Evolutionary conservation across 2,888 invertebrate species (phyloP), one percentile per base, ranked within the genome.

Genomic region (Lacanobia oleracea): DNA sequence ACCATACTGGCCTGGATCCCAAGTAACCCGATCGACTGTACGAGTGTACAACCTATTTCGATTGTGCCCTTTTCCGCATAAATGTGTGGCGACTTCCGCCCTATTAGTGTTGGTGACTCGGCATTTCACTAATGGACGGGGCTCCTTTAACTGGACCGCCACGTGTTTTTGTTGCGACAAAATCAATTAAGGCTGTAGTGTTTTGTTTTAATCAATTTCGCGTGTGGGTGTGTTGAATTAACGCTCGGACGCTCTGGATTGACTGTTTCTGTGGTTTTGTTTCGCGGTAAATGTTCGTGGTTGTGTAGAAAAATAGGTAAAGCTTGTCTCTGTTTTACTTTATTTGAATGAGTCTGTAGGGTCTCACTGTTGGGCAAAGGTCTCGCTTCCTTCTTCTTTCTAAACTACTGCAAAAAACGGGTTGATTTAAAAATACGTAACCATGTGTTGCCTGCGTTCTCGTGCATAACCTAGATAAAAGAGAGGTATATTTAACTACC

Each of bases 1-100:
- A 43, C 14, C n/a, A 23, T 6, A 53, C 0, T 23, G 18, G 27
- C 59, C 23, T 45, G 21, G 23, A 23, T 7, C 9, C 23, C 45
- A 45, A 60, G 16, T 18, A 43, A 0, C 18, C 7, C 0, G 23
- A 6, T 45, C 23, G 18, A 21, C 75, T 75, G 40, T 65, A 60
- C 45, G 33, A 67, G 18, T 45, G 37, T 72, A 85, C 85, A 87
- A 87, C 88, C 88, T 86, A 89, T 88, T 90, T 89, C 87, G 87
- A 89, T 91, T 87, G 88, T 87, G 81, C 86, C 86, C 85, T 88
- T 86, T 88, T 88, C 86, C 88, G 84, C 87, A 86, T 82, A 85
- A 83, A 78, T 85, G 82, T 78, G 80, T 81, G 77, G 80, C 66
- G 75, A 57, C 77, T 84, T 81, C 74, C 81, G 78, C 81, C 81